Evolutionary conservation across 2,113 vertebrate genomes (phyloP), one percentile per base, ranked within the genome.

Genomic region (Melanerpes formicivorus): DNA sequence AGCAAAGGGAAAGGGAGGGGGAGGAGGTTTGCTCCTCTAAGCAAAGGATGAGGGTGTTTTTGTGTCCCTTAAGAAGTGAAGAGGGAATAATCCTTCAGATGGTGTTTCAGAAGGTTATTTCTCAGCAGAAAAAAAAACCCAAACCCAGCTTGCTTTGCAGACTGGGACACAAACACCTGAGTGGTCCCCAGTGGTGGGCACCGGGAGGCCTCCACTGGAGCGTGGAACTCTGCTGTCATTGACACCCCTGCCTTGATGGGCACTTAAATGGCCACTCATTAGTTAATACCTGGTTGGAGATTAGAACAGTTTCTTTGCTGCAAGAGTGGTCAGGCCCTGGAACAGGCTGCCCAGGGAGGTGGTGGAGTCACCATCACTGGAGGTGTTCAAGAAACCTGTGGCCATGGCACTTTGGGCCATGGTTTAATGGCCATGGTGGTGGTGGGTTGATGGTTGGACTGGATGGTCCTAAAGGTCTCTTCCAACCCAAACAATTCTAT

Each of bases 1-100:
- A 52, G 50, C 50, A 52, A 52, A 52, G 50, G 42, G 42, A 44
- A 48, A 17, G 46, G 46, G 17, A 18, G 12, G 50, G 22, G 48
- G 48, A 22, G 22, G 22, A 52, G 22, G 22, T 52, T 52, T 54
- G 74, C 84, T 93, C 65, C 0, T 95, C 52, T 93, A 92, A 94
- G 92, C 93, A 93, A 96, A 80, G 85, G 73, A 63, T 66, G 85
- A 65, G 5, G 50, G 50, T 50, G 23, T 23, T 60, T 86, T 93
- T 50, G n/a, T 63, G 79, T 88, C 79, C 80, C 82, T 95, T 91
- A 93, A 95, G 93, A 95, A 94, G 89, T 59, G 70, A 91, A 84
- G 0, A 2, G 90, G 91, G 88, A 93, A 58, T 89, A 90, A 90
- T 90, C 90, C 63, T 77, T 90, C 90, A 69, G 64, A 21, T 90